Conservation (phyloP, 2,797 vertebrate genomes). For the Oryzias sinensis region DNA sequence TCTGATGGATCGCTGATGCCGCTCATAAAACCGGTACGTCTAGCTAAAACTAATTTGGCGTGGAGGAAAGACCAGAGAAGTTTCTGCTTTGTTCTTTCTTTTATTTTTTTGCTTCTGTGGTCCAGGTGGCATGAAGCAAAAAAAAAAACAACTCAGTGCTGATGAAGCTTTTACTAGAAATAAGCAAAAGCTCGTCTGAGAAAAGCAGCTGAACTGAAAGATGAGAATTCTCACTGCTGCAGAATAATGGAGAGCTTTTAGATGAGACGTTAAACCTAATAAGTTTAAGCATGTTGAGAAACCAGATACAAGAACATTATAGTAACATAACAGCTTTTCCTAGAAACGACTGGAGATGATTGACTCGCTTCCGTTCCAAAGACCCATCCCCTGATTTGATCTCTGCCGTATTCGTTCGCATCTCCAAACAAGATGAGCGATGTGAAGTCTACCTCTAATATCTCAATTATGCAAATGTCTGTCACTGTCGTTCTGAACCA, state of each 20-base stretch:
- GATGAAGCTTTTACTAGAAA: neutral
- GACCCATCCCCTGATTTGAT: slow-evolving; percentile 29
- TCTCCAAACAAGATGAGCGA: slow-evolving; percentile 23
- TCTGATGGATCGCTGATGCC: slow-evolving; percentile 51
- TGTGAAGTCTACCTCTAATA: neutral
- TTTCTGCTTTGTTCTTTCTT: no score
- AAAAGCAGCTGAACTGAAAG: slow-evolving; percentile 11
- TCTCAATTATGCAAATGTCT: neutral
- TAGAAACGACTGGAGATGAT: slow-evolving; percentile 29
- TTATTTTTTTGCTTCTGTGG: neutral
- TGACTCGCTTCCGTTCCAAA: slow-evolving; percentile 35
- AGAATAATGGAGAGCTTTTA: slow-evolving; percentile 15
- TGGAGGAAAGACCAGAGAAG: no score
- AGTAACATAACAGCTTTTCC: slow-evolving; percentile 26
- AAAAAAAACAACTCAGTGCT: neutral
- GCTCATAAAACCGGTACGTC: slow-evolving; percentile 47
- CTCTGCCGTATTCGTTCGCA: slow-evolving; percentile 17
- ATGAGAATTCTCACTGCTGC: neutral
- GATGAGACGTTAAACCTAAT: slow-evolving; percentile 14
- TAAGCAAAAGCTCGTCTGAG: neutral
- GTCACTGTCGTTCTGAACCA: neutral
- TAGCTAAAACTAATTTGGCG: slow-evolving; percentile 2
- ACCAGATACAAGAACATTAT: slow-evolving; percentile 30
- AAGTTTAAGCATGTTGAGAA: slow-evolving; percentile 21
- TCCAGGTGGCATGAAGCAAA: slow-evolving; percentile 6